These are phyloP conservation scores for Drosophila kanapiae DNA, from an alignment of 1,140 invertebrate species.

Conservation along the genomic window DNA sequence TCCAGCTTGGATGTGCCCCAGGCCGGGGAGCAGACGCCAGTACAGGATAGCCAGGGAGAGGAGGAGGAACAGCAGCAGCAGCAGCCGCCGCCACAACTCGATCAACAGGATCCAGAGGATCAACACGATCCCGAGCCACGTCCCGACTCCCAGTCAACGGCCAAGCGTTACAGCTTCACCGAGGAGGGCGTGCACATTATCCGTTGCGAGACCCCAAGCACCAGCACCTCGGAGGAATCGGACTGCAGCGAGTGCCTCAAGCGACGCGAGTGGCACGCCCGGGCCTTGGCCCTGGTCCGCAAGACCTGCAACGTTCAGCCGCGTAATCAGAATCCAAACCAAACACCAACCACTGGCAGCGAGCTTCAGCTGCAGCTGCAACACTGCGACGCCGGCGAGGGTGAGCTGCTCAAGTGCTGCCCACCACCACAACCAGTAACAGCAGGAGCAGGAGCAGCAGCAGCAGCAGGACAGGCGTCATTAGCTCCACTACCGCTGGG, in stretches of 20 bases:
- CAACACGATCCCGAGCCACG: conserved; percentile 13
- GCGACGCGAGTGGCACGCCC: conserved; percentile 84
- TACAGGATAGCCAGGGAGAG: conserved; percentile 11
- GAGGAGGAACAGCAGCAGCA: conserved; percentile 40
- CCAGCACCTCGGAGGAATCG: conserved; percentile 83
- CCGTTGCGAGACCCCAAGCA: conserved; percentile 82
- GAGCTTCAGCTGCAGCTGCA: conserved; percentile 64
- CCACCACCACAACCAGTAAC: conserved; percentile 54
- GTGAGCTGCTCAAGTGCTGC: conserved; percentile 84
- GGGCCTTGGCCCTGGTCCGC: conserved; percentile 77
- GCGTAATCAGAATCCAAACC: conserved; percentile 20
- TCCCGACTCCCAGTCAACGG: conserved; percentile 81
- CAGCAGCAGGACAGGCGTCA: not conserved
- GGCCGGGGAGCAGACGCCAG: conserved; percentile 69
- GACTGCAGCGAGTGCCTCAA: conserved; percentile 85
- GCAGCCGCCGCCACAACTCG: conserved; percentile 21
- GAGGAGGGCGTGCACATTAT: conserved; percentile 88
- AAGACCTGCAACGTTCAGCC: conserved; percentile 85
- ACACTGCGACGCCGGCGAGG: conserved; percentile 75
- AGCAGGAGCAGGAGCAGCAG: not conserved
- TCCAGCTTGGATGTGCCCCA: conserved; percentile 89
- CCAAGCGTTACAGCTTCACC: conserved; percentile 89
- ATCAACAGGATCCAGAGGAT: conserved; percentile 19
- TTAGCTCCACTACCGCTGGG: not conserved
- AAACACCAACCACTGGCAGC: conserved; percentile 44